Base-by-base conservation (phyloP, 2,888 invertebrate species). In the Lepetodrilus schrolli region DNA sequence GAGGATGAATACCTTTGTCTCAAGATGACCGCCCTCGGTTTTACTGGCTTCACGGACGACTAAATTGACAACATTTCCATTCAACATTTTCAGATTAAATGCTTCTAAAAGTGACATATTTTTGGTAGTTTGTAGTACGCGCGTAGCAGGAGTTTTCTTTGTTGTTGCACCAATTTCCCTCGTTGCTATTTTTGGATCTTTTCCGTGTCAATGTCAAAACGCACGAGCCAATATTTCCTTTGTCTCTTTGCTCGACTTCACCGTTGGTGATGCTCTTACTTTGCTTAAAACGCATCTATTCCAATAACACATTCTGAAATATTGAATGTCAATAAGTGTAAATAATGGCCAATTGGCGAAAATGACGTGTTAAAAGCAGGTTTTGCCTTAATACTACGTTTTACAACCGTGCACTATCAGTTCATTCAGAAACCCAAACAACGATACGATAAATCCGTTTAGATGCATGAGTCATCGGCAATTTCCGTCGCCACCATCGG, bases 381-480 rank as follows among this genome's bases (percentile, higher is more conserved):
- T 26, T 58, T 58, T 10, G 21, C 34, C 68, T n/a, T 68, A 43
- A 30, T 68, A 68, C 68, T 68, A 68, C 68, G 68, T 30, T 68
- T 66, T 68, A 68, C 68, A 47, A 68, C 47, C 68, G 30, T 30
- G 47, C 38, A 43, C 26, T 47, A 47, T 68, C 68, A 17, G 34
- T 68, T 47, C 75, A 75, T 72, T 76, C 73, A 78, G 72, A 43
- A 72, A 43, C 37, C 58, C 43, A 72, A 51, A 65, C 72, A 65
- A 51, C 51, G 65, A 36, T 65, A 72, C 47, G 30, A 51, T 20
- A 47, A 68, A 30, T 68, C 26, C 20, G 26, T 47, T 51, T 36
- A 50, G 50, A 66, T 69, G 49, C 30, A 76, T 81, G 82, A 83
- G 74, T 82, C 81, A 83, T 86, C 85, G 86, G 82, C 73, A 69